Base-by-base conservation (phyloP, 2,113 vertebrate species). In the Phrynosoma blainvillii region DNA sequence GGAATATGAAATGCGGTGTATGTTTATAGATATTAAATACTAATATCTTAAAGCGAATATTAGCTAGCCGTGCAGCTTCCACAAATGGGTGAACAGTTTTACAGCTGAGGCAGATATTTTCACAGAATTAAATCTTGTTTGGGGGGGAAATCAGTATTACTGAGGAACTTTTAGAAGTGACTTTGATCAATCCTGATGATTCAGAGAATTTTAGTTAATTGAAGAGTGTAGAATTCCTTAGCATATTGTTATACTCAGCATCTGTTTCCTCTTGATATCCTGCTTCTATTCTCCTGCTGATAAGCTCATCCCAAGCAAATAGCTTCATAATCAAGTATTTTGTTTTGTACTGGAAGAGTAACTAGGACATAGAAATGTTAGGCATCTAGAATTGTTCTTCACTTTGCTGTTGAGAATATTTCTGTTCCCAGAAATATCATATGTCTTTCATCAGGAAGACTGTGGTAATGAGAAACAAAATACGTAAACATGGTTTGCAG, bases 221-320 rank as follows among this genome's bases (percentile, higher is more conserved):
- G 27, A 83, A 62, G 2, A 0, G 79, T 2, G 1, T 90, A 52
- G 92, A 65, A 11, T 79, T 42, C 42, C 81, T 88, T 79, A 59
- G 32, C 66, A 65, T 76, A 76, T 75, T 75, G 16, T 94, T 90
- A 20, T 12, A 21, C n/a, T 68, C 90, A 62, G 76, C 36, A 88
- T 92, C 77, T 32, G 66, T 52, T 88, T 91, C 92, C 89, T 86
- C 42, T 88, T 75, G 1, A 12, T 81, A 4, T 7, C 14, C 36
- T 77, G 86, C 86, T 92, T 82, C 79, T 27, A 14, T 21, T 82
- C 23, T 36, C 18, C 83, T 70, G 42, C 74, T 83, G 83, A 1
- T 75, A 59, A 74, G 14, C 40, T 89, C 65, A 82, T 9, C 9
- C 20, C 14, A 2, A 2, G 76, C 47, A 42, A 21, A 32, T 89